Percentiles rank a stretch among this genome's conserved stretches.
These are phyloP conservation scores for Drosophila eohydei DNA, from an alignment of 2,888 invertebrate species.

Conservation along the genomic window DNA sequence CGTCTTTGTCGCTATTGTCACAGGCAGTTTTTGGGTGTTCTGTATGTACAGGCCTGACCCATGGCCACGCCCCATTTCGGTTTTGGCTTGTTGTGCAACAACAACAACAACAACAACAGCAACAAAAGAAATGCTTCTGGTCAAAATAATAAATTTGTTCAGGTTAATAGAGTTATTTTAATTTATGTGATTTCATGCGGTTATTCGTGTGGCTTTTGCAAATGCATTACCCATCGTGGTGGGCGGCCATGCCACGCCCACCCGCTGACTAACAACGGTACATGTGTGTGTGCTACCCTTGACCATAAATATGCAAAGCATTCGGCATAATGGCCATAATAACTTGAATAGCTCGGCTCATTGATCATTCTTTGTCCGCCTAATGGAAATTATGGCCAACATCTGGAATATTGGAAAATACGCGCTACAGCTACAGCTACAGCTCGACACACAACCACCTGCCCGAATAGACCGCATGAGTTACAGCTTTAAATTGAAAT, in stretches of 20 bases:
- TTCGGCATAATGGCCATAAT: constrained; percentile 58
- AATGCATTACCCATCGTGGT: constrained; percentile 66
- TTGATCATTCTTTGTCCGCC: constrained; percentile 47
- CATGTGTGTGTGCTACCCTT: constrained; percentile 17
- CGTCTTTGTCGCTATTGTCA: constrained; percentile 45
- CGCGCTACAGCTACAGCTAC: neutral
- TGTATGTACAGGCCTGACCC: constrained; percentile 10
- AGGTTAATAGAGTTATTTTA: constrained; percentile 83
- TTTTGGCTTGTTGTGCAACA: constrained; percentile 13
- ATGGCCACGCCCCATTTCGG: constrained; percentile 4
- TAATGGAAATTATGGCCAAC: constrained; percentile 30
- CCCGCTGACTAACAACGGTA: constrained; percentile 32
- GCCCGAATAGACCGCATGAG: neutral
- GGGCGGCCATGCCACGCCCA: constrained; percentile 35
- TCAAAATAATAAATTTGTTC: constrained; percentile 83
- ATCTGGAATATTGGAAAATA: constrained; percentile 25
- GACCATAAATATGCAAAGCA: constrained; percentile 51
- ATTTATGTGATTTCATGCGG: constrained; percentile 81
- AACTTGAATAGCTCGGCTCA: constrained; percentile 46
- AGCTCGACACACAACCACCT: neutral
- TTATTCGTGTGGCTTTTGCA: constrained; percentile 77
- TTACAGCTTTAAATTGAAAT: constrained; percentile 9
- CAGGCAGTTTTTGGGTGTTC: constrained; percentile 36
- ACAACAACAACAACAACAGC: neutral
- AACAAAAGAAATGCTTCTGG: constrained; percentile 53